Evolutionary conservation across 2,113 vertebrate species (phyloP).

Genomic region (Lasiurus borealis): DNA sequence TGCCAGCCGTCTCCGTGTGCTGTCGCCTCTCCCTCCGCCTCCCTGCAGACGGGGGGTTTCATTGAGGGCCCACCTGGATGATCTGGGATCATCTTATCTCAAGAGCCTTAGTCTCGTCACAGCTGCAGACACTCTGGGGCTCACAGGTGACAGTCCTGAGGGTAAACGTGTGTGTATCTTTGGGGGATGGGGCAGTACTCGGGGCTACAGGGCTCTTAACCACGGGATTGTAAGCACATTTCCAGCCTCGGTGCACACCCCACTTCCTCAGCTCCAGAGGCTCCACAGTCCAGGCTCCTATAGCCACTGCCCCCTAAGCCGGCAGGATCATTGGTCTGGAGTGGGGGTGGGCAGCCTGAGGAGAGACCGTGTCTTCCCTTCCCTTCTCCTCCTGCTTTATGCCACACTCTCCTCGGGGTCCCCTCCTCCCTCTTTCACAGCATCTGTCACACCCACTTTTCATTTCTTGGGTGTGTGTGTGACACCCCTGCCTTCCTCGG

Average conservation of each 20-base stretch:
- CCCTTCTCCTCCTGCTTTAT: not conserved
- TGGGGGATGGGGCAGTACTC: not conserved
- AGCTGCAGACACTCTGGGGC: not conserved
- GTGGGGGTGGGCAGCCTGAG: not conserved
- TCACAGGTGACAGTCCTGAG: not conserved
- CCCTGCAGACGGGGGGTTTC: not conserved
- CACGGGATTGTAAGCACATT: fast-evolving
- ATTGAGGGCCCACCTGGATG: too few species aligned
- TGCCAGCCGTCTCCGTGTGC: not conserved
- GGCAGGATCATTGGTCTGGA: fast-evolving
- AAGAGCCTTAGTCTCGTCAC: not conserved
- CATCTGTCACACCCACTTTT: not conserved
- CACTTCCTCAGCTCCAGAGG: not conserved
- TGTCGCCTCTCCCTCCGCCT: fast-evolving
- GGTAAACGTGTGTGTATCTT: too few species aligned
- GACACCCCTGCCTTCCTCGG: not conserved
- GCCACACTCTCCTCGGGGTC: not conserved
- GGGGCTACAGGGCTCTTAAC: not conserved
- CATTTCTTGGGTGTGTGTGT: not conserved
- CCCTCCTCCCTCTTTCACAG: not conserved
- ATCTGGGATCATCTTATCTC: not conserved
- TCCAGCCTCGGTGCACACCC: not conserved
- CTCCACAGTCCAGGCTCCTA: fast-evolving
- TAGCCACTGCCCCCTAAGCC: not conserved
- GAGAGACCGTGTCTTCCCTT: fast-evolving